Evolutionary conservation across 2,113 vertebrate species (phyloP).

Genomic region (Aplodontia rufa): DNA sequence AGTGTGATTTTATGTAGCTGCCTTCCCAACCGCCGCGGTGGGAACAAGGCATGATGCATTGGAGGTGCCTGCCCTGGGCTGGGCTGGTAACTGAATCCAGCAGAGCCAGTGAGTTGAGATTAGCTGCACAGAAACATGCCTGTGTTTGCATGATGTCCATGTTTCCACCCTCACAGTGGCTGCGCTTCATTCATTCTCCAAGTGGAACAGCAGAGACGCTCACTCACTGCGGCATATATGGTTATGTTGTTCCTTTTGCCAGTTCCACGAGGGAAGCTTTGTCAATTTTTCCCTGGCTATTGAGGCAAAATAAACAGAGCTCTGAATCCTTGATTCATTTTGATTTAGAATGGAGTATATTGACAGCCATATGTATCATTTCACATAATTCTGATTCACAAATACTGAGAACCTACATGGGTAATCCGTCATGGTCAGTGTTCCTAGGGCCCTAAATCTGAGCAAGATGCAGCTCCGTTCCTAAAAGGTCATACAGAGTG

Average conservation of each 20-base stretch:
- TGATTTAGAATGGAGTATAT: not conserved
- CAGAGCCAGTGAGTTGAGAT: slow-evolving; percentile 11
- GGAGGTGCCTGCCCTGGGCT: not conserved
- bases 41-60: not conserved
- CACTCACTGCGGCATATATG: not conserved
- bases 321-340: not conserved
- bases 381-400: not conserved
- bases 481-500: not conserved
- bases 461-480: not conserved
- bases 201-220: not conserved
- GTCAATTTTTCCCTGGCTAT: not conserved
- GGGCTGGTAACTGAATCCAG: not conserved
- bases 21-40: not conserved
- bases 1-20: not conserved
- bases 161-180: not conserved
- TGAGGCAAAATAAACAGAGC: not conserved
- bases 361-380: not conserved
- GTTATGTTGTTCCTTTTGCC: not conserved
- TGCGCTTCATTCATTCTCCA: slow-evolving; percentile 13
- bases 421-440: not conserved
- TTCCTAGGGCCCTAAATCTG: not conserved
- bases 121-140: not conserved
- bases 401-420: not conserved
- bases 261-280: not conserved
- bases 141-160: not conserved